Conservation (phyloP, 2,888 invertebrate species). For the Oxyteleia sp. region DNA sequence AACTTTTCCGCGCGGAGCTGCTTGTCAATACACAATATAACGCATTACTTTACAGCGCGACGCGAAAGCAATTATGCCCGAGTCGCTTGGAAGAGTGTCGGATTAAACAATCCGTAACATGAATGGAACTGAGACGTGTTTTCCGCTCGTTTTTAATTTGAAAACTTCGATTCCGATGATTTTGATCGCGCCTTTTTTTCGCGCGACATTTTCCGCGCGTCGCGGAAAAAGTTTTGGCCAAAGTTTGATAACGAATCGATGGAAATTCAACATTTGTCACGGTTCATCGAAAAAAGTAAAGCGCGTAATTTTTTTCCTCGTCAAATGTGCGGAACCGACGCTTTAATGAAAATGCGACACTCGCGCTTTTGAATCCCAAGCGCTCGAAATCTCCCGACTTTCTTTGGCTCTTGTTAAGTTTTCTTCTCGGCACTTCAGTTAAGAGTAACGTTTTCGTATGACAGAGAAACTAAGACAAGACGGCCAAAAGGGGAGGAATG, state of each 20-base stretch:
- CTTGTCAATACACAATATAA: slow-evolving; percentile 13
- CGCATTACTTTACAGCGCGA: neutral
- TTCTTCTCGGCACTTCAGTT: slow-evolving; percentile 63
- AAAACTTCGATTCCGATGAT: slow-evolving; percentile 20
- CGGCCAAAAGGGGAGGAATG: slow-evolving; percentile 44
- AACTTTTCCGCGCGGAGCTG: neutral
- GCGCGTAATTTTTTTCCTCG: slow-evolving; percentile 68
- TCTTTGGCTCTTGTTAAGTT: slow-evolving; percentile 77
- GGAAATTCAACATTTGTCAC: slow-evolving; percentile 45
- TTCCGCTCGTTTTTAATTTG: slow-evolving; percentile 10
- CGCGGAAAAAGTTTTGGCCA: neutral
- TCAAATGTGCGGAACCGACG: slow-evolving; percentile 65
- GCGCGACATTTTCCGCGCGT: neutral
- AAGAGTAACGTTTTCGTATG: slow-evolving; percentile 70
- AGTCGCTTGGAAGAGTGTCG: slow-evolving; percentile 4
- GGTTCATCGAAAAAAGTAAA: slow-evolving; percentile 51
- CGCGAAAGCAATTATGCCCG: slow-evolving; percentile 12
- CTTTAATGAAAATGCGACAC: slow-evolving; percentile 84
- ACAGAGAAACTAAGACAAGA: slow-evolving; percentile 59
- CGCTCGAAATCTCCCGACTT: slow-evolving; percentile 78
- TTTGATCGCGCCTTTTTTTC: neutral
- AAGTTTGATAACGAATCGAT: slow-evolving; percentile 34
- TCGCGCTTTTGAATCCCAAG: slow-evolving; percentile 81
- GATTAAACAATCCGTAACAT: slow-evolving; percentile 4
- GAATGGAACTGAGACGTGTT: neutral